Conservation (phyloP, 2,797 vertebrate species). For the Pseudocheirus occidentalis region DNA sequence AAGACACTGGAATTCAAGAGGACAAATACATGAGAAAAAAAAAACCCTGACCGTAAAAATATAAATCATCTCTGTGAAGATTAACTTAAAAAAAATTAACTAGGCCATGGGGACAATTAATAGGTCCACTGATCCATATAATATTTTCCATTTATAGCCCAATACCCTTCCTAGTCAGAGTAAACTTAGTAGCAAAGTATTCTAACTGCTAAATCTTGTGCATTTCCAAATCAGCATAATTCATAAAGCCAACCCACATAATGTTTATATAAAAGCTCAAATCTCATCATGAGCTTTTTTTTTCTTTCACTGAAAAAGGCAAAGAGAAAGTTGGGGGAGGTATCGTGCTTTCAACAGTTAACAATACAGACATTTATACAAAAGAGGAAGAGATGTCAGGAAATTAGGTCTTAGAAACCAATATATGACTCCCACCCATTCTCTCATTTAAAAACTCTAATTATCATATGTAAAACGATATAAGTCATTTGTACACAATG, state of each 20-base stretch:
- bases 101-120: slow-evolving; percentile 94
- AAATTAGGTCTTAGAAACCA: background rate
- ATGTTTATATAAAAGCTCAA: background rate
- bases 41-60: slow-evolving; percentile 79
- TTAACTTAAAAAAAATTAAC: slow-evolving; percentile 90
- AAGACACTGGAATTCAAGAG: slow-evolving; percentile 79
- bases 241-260: slow-evolving; percentile 19
- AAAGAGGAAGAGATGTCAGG: slow-evolving; percentile 15
- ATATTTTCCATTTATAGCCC: slow-evolving; percentile 93
- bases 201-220: slow-evolving; percentile 62
- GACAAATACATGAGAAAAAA: slow-evolving; percentile 68
- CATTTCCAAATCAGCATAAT: background rate
- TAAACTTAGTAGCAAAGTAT: slow-evolving; percentile 66
- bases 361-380: slow-evolving; percentile 19
- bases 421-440: background rate
- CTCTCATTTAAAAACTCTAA: background rate
- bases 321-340: background rate
- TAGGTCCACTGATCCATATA: slow-evolving; percentile 94
- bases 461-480: background rate
- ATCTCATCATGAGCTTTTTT: background rate
- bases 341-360: background rate
- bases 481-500: background rate
- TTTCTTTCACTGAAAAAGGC: background rate
- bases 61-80: slow-evolving; percentile 88
- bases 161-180: slow-evolving; percentile 76